Percentiles rank a stretch among this genome's conserved stretches.
phyloP scores from a whole-genome alignment of 2,888 invertebrate genomes.

The Xanthia togata region DNA sequence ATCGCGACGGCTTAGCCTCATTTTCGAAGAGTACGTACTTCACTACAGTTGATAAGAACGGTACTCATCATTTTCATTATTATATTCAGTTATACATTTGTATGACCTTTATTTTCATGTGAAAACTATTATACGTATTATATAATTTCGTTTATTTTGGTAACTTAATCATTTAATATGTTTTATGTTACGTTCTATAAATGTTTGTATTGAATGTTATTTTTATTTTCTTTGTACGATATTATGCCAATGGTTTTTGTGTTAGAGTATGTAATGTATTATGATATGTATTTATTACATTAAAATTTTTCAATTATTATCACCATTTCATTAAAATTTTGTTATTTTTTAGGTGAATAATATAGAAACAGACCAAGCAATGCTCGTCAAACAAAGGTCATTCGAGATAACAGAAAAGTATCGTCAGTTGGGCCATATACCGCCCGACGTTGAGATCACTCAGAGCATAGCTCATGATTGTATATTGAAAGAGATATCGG shows the following conservation, averaged over 20 bases:
- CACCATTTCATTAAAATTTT: slow-evolving; percentile 37
- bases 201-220: slow-evolving; percentile 32
- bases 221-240: slow-evolving; percentile 61
- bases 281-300: slow-evolving; percentile 20
- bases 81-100: slow-evolving; percentile 42
- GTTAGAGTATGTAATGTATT: slow-evolving; percentile 33
- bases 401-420: slow-evolving; percentile 94
- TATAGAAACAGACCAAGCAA: slow-evolving; percentile 94
- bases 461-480: slow-evolving; percentile 94
- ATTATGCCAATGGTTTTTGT: slow-evolving; percentile 56
- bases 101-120: slow-evolving; percentile 47
- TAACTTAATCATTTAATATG: slow-evolving; percentile 18
- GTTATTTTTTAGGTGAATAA: slow-evolving; percentile 87
- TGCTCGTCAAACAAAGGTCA: slow-evolving; percentile 93
- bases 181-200: slow-evolving; percentile 37
- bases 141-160: slow-evolving; percentile 32
- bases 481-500: slow-evolving; percentile 96
- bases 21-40: slow-evolving; percentile 63
- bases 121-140: slow-evolving; percentile 54
- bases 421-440: slow-evolving; percentile 89
- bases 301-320: neutral
- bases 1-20: slow-evolving; percentile 58
- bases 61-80: slow-evolving; percentile 63
- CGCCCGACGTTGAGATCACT: slow-evolving; percentile 91
- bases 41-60: slow-evolving; percentile 56